Base-by-base conservation (phyloP, 2,888 invertebrate genomes). In the Brachypalpus laphriformis region DNA sequence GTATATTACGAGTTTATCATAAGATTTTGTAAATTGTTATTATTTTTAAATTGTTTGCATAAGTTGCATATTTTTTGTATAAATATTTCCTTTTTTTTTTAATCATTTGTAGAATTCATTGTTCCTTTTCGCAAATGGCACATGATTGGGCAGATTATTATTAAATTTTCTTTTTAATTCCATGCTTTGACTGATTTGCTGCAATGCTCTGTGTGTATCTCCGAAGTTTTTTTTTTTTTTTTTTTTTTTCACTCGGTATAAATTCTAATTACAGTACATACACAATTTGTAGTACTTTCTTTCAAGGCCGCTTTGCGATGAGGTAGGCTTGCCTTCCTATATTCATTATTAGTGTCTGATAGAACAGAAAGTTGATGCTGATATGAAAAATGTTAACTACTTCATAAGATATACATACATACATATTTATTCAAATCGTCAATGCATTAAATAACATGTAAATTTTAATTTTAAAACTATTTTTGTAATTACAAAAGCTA, bases 251-350 rank as follows among this genome's bases (percentile, higher is more conserved):
- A 63, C 2, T 63, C 28, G 28, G n/a, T 37, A 18, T 18, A n/a
- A 31, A 59, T 59, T 7, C n/a, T 49, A 28, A 54, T 16, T 28
- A 16, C 28, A 65, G 65, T 37, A 66, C 9, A 63, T 16, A 61
- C 14, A 14, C 1, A 65, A 28, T 4, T 20, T n/a, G 45, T 22
- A 11, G 14, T 47, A 40, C 16, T 40, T 65, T 68, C 1, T n/a
- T 42, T 37, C 40, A 83, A 83, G 82, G 82, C 82, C 74, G 78
- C 78, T 80, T 61, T 80, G 71, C 47, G 63, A 51, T 83, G 78
- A 83, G 82, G 82, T 83, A 83, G 82, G 78, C 78, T 74, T 57
- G 74, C 72, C 72, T 72, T 42, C 28, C 22, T 66, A 37, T 47
- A 37, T 66, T 28, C 3, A 45, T 20, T 34, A 71, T 3, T 7